phyloP scores from a whole-genome alignment of 2,888 invertebrate species.

The Andrena hattorfiana region DNA sequence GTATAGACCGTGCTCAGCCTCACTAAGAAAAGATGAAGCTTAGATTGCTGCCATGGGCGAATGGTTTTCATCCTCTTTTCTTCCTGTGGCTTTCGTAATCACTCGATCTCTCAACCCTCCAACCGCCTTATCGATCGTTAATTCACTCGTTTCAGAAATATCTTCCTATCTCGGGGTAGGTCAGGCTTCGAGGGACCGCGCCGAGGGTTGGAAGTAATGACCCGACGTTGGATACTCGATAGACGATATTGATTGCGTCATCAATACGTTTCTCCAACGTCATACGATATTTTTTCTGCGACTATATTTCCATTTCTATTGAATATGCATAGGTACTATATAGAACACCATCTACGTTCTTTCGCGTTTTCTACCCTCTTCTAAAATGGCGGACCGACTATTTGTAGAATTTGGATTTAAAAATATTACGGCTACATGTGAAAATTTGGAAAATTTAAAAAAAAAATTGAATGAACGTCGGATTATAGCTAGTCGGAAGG shows the following conservation, averaged over 20 bases:
- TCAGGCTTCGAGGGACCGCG: conserved; percentile 42
- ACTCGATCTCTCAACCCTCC: conserved; percentile 21
- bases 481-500: too few species aligned
- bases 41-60: background rate
- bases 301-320: background rate
- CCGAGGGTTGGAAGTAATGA: conserved; percentile 53
- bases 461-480: too few species aligned
- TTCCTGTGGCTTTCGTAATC: conserved; percentile 16
- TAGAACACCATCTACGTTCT: too few species aligned
- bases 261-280: conserved; percentile 26
- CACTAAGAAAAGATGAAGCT: background rate
- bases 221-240: conserved; percentile 46
- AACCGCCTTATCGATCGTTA: conserved; percentile 44
- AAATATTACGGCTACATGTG: background rate
- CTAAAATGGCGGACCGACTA: too few species aligned
- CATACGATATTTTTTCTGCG: background rate
- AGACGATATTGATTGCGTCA: conserved; percentile 54
- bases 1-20: background rate
- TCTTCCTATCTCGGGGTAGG: conserved; percentile 49
- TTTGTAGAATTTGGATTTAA: too few species aligned
- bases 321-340: too few species aligned
- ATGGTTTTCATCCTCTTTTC: conserved; percentile 6
- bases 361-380: too few species aligned
- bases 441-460: background rate
- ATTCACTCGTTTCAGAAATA: conserved; percentile 57